Conservation (phyloP, 2,888 invertebrate species). For the Eugnorisma glareosa region DNA sequence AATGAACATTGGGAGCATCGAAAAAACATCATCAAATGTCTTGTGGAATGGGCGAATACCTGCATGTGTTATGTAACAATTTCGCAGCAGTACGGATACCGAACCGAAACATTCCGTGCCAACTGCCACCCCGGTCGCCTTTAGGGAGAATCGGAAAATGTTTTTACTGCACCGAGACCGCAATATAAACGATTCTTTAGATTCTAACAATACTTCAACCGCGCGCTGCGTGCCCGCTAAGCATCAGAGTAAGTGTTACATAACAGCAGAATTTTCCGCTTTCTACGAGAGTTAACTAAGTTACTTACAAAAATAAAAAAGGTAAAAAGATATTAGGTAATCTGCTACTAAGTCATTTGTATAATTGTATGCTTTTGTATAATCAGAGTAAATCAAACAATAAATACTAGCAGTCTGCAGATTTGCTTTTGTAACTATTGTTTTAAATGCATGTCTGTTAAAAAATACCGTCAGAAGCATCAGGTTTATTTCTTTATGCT, state of each 20-base stretch:
- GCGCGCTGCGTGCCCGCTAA: constrained; percentile 52
- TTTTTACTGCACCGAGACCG: constrained; percentile 62
- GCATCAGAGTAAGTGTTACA: constrained; percentile 54
- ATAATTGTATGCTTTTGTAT: constrained; percentile 1
- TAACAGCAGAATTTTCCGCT: constrained; percentile 63
- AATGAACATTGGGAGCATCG: constrained; percentile 59
- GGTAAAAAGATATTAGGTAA: constrained; percentile 27
- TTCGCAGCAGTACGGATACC: constrained; percentile 85
- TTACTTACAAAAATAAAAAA: constrained; percentile 36
- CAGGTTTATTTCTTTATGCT: neutral
- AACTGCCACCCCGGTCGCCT: constrained; percentile 66
- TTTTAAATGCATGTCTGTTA: neutral
- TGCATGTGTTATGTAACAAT: constrained; percentile 86
- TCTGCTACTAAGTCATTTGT: neutral
- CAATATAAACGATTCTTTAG: constrained; percentile 55
- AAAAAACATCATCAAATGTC: constrained; percentile 70
- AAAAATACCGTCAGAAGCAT: neutral
- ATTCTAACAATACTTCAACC: constrained; percentile 45
- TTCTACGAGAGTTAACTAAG: constrained; percentile 58
- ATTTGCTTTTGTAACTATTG: constrained; percentile 4
- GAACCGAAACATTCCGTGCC: constrained; percentile 84
- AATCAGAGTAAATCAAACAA: constrained; percentile 14
- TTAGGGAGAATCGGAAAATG: constrained; percentile 61
- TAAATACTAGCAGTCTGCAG: neutral
- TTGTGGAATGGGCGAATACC: constrained; percentile 76